Conservation (phyloP, 2,888 invertebrate genomes). For the Falcaria lacertinaria region DNA sequence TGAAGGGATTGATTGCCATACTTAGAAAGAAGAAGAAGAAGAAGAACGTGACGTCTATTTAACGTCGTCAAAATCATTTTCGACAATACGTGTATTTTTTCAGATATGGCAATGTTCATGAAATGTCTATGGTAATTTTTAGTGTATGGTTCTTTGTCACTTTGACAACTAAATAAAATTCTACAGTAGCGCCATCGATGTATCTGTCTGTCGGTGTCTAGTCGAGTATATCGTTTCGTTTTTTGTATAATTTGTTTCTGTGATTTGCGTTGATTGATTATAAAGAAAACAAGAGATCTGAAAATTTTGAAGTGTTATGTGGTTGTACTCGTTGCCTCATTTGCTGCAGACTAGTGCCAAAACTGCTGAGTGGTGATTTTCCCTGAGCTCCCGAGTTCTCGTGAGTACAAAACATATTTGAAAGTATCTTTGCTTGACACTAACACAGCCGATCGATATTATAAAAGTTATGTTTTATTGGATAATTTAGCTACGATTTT, state of each 20-base stretch:
- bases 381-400: background rate
- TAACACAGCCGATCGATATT: slow-evolving; percentile 66
- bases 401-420: slow-evolving; percentile 4
- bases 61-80: too few species aligned
- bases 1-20: too few species aligned
- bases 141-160: too few species aligned
- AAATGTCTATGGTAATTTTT: too few species aligned
- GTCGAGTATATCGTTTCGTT: slow-evolving; percentile 15
- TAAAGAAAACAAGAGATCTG: slow-evolving; percentile 28
- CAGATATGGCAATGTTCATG: slow-evolving; percentile 16
- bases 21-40: too few species aligned
- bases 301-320: background rate
- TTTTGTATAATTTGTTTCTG: slow-evolving; percentile 36
- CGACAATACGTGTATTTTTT: too few species aligned
- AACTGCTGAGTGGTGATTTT: background rate
- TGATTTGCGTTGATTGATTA: slow-evolving; percentile 29
- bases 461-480: slow-evolving; percentile 47
- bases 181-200: slow-evolving; percentile 35
- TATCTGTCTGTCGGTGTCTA: slow-evolving; percentile 6
- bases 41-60: too few species aligned
- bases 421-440: slow-evolving; percentile 17
- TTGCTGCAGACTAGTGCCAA: background rate
- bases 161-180: too few species aligned
- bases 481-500: slow-evolving; percentile 23
- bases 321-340: background rate